phyloP scores from a whole-genome alignment of 2,888 invertebrate genomes.

The Osedax frankpressi region DNA sequence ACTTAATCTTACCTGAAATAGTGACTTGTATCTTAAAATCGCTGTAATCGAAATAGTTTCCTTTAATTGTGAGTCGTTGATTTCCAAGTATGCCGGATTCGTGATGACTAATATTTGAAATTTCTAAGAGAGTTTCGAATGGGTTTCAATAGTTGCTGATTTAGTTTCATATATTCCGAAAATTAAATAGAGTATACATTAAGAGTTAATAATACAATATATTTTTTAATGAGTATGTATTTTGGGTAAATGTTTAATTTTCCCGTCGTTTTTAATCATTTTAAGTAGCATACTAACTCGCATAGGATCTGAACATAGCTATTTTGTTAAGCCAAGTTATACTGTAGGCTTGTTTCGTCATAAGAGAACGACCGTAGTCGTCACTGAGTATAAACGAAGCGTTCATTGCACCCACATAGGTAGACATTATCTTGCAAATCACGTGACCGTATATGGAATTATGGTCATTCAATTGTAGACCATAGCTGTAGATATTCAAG shows the following conservation, averaged over 20 bases:
- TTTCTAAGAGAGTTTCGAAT: too few species aligned
- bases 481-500: constrained; percentile 21
- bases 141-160: too few species aligned
- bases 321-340: constrained; percentile 22
- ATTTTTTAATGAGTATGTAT: too few species aligned
- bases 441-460: constrained; percentile 19
- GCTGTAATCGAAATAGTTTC: constrained; percentile 33
- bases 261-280: too few species aligned
- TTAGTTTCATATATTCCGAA: too few species aligned
- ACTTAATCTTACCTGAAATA: constrained; percentile 15
- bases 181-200: too few species aligned
- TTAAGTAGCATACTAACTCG: too few species aligned
- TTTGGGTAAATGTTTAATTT: too few species aligned
- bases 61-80: constrained; percentile 29
- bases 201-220: too few species aligned
- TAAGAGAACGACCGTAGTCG: constrained; percentile 19
- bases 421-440: constrained; percentile 23
- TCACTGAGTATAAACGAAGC: constrained; percentile 16
- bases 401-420: constrained; percentile 23
- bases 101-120: not conserved
- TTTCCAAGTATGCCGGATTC: not conserved
- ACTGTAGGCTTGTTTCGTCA: not conserved
- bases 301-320: constrained; percentile 26
- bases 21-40: constrained; percentile 15
- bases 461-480: constrained; percentile 11